Conservation (phyloP, 2,797 vertebrate species). For the Eptatretus atami region DNA sequence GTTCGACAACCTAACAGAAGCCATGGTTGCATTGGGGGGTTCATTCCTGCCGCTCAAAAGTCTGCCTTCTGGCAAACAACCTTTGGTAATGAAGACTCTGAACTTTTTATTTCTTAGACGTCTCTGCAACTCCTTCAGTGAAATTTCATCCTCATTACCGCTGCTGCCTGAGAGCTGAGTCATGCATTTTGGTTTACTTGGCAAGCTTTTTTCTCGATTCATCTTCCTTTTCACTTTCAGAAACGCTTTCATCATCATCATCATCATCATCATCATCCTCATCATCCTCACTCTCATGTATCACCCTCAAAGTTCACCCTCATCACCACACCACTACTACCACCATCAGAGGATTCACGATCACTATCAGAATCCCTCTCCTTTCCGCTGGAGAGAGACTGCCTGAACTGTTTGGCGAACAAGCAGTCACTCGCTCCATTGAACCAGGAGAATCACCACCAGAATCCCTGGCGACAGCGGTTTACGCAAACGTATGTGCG, state of each 20-base stretch:
- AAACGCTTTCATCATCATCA: neutral
- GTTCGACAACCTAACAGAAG: too few relatives aligned
- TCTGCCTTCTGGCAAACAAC: too few relatives aligned
- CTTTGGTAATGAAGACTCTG: neutral
- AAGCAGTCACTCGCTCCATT: neutral
- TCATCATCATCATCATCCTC: neutral
- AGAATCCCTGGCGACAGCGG: neutral
- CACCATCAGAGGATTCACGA: neutral
- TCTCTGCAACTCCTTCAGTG: constrained; percentile 1
- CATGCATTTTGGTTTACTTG: neutral
- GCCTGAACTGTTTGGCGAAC: neutral
- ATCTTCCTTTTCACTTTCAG: neutral
- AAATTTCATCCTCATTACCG: constrained; percentile 1
- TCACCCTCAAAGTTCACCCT: neutral
- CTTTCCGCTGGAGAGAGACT: neutral
- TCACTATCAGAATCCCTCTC: constrained; percentile 2
- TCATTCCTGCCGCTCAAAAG: too few relatives aligned
- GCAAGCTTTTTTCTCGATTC: neutral
- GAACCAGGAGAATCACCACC: neutral
- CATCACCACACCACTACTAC: neutral
- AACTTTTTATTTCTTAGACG: constrained; percentile 1
- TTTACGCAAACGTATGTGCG: neutral
- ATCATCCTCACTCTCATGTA: too few relatives aligned
- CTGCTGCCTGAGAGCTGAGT: neutral
- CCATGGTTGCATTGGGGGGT: too few relatives aligned